Base-by-base conservation (phyloP, 2,888 invertebrate genomes). In the Spicauda simplicius region DNA sequence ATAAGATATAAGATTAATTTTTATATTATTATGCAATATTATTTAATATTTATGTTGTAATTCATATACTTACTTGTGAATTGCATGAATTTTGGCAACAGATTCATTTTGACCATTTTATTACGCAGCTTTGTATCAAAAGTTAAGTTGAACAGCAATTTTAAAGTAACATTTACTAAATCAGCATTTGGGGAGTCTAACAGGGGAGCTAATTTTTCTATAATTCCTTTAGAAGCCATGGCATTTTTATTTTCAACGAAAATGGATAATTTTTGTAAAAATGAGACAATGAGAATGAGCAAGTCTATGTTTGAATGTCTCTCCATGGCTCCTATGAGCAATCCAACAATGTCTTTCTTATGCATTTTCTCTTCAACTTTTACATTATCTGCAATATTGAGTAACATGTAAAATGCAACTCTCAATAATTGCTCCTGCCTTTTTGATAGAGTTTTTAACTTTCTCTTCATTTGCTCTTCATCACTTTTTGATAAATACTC, bases 311-410 rank as follows among this genome's bases (percentile, higher is more conserved):
- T 98, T 16, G 93, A 90, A 76, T 97, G 97, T 71, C 99, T 94
- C 78, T 98, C 98, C 84, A 99, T 94, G 11, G 97, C 96, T 80
- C 97, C 97, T 57, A 97, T 95, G 50, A 99, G 94, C 90, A 98
- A 95, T 50, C 96, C 96, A 4, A 98, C 97, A 73, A 99, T 96
- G 80, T 97, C 97, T 86, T 98, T 97, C 79, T 98, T 97, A 33
- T 97, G 96, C 97, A 99, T 99, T 93, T 99, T 99, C 88, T 98
- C 97, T 88, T 99, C 99, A 3, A 99, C 97, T 84, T 97, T 97
- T 10, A 97, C 95, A 93, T 99, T 99, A 87, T 99, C 98, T 4
- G 99, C 97, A 86, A 99, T 97, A 86, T 99, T 99, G 60, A 99
- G 92, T 64, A 99, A 93, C 82, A 99, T 94, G 87, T 98, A 98